Evolutionary conservation across 2,113 vertebrate species (phyloP), one percentile per base, ranked within the genome.

Genomic region (Erythrolamprus reginae): DNA sequence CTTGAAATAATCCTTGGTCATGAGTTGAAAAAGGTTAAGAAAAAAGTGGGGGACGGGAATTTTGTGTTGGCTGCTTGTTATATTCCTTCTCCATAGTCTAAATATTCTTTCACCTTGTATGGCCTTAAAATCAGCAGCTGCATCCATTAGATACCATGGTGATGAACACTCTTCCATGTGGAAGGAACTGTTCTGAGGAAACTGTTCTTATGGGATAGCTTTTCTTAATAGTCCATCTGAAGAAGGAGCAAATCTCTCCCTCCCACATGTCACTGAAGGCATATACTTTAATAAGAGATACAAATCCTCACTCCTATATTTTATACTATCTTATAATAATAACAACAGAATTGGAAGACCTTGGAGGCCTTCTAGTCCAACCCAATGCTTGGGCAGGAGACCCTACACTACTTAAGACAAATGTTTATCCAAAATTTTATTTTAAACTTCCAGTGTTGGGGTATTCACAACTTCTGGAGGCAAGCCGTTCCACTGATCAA

Each of bases 271-370:
- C 28, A 21, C n/a, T 77, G 23, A 8, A 82, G 50, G 7, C 4
- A 12, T 86, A 51, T 38, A 21, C 21, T 52, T 55, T 86, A 77
- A 47, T 17, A 48, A 55, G 23, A 82, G 13, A 45, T 17, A 56
- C 33, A 86, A 42, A 86, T 86, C 48, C 21, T 92, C 33, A 38
- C 23, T 48, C 3, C 45, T 61, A 84, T 21, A 10, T 2, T 70
- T 91, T 89, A 88, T 53, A 77, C 38, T 91, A 65, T 21, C 33
- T 85, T 84, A n/a, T n/a, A n/a, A n/a, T n/a, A n/a, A n/a, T n/a
- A n/a, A n/a, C n/a, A n/a, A n/a, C n/a, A n/a, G n/a, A n/a, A n/a
- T n/a, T n/a, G n/a, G n/a, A n/a, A n/a, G n/a, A n/a, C n/a, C n/a
- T n/a, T n/a, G n/a, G n/a, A n/a, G n/a, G n/a, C n/a, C n/a, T n/a